A percentile compares a stretch with the other conserved stretches of the same genome.
Evolutionary conservation across 2,113 vertebrate species (phyloP).

Genomic region (Panurus biarmicus): DNA sequence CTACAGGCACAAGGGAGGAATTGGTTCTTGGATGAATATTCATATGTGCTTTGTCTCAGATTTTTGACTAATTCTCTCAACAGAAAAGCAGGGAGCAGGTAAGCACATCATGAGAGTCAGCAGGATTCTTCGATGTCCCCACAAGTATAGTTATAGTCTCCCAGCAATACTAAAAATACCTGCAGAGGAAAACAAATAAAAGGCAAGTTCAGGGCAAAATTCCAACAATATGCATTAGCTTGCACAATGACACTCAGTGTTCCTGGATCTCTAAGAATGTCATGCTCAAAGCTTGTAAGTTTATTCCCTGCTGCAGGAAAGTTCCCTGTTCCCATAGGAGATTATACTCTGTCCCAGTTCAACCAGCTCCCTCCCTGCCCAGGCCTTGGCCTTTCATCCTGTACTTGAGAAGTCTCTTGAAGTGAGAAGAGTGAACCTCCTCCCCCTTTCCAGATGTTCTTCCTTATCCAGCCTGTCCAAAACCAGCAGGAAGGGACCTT

Average conservation of each 20-base stretch:
- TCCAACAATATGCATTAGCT: background rate
- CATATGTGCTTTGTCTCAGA: background rate
- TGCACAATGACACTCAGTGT: fast-evolving
- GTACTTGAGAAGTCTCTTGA: background rate
- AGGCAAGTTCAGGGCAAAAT: background rate
- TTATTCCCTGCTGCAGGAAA: background rate
- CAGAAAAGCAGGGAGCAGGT: background rate
- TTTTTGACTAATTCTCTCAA: background rate
- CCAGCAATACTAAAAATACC: background rate
- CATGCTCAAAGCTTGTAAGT: background rate
- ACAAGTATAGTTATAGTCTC: background rate
- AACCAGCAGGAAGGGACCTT: background rate
- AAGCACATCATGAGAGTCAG: background rate
- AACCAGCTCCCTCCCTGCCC: background rate
- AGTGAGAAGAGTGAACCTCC: background rate
- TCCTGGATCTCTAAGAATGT: background rate
- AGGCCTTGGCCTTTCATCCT: background rate
- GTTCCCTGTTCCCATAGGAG: background rate
- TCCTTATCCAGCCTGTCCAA: background rate
- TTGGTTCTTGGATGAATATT: background rate
- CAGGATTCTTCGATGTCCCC: background rate
- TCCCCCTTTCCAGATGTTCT: background rate
- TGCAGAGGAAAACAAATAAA: background rate
- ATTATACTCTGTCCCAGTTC: background rate
- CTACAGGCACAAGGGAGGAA: background rate